These are phyloP conservation scores for Drosophila nasuta DNA, from an alignment of 1,140 invertebrate genomes.

Conservation along the genomic window DNA sequence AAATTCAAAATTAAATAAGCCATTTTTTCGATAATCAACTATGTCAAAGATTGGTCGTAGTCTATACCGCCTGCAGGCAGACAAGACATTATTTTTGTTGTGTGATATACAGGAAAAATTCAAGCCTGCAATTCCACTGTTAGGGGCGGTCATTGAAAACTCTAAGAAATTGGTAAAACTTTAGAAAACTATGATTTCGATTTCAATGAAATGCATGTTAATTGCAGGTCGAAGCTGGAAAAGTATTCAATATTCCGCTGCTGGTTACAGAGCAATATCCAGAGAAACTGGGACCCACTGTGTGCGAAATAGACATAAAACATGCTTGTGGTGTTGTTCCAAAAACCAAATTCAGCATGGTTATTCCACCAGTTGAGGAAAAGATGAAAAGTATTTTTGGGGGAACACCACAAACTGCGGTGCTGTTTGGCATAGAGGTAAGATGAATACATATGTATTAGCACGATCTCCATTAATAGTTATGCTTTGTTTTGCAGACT, in stretches of 20 bases:
- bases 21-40: background rate
- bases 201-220: conserved; percentile 15
- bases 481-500: conserved; percentile 84
- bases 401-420: conserved; percentile 87
- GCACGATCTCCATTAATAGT: background rate
- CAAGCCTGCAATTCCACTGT: conserved; percentile 87
- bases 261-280: conserved; percentile 94
- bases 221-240: conserved; percentile 88
- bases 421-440: conserved; percentile 94
- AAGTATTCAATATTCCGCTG: conserved; percentile 91
- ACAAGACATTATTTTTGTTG: conserved; percentile 89
- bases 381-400: conserved; percentile 86
- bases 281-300: conserved; percentile 91
- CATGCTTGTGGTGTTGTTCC: conserved; percentile 88
- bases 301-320: conserved; percentile 90
- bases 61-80: conserved; percentile 51
- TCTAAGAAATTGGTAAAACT: conserved; percentile 89
- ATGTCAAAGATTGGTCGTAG: conserved; percentile 7
- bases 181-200: background rate
- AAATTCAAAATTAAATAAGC: conserved; percentile 16
- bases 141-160: conserved; percentile 90
- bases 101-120: conserved; percentile 96
- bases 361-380: conserved; percentile 88
- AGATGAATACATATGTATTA: background rate
- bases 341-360: conserved; percentile 95